Base-by-base conservation (phyloP, 2,797 vertebrate species). In the Garrulus glandarius region DNA sequence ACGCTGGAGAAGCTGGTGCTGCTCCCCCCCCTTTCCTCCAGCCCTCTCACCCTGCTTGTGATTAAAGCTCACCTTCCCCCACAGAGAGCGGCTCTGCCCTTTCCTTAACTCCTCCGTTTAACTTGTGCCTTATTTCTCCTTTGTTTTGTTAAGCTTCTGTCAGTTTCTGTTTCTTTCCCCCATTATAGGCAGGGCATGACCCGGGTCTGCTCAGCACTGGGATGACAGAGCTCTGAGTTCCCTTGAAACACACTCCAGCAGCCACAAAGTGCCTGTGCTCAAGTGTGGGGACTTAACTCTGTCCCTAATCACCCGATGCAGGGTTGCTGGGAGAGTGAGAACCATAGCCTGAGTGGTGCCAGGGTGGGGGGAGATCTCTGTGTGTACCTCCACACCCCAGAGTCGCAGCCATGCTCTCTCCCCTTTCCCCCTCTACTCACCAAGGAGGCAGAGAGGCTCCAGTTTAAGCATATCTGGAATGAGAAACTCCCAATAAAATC, bases 391-490 rank as follows among this genome's bases (percentile, higher is more conserved):
- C 9, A 3, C 9, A 14, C 12, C 36, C 68, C 3, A 2, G 17
- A 46, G 10, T 1, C 1, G 0, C n/a, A 37, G 41, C 41, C 0
- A 0, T 0, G 1, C 49, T 80, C 39, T 16, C 55, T 46, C 46
- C 57, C 29, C 13, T n/a, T 63, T 34, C 34, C 32, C 50, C 29
- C 30, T 36, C 13, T 36, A 26, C 55, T 79, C 34, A 46, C 41
- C 17, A 1, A 24, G 60, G 36, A 22, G 17, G 53, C 84, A 76
- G 86, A 72, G 15, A 46, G 24, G 9, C 18, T 53, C 53, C 2
- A 1, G 22, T 32, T 76, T 32, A 46, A 74, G 7, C 0, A 0
- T 11, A 56, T 47, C 65, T 41, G 17, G 60, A 23, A 53, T 0
- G 27, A 59, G 59, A 43, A 67, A 50, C 1, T 15, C 1, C 1